These are phyloP conservation scores for Tipula confusa DNA, from an alignment of 2,888 invertebrate genomes.

Conservation along the genomic window DNA sequence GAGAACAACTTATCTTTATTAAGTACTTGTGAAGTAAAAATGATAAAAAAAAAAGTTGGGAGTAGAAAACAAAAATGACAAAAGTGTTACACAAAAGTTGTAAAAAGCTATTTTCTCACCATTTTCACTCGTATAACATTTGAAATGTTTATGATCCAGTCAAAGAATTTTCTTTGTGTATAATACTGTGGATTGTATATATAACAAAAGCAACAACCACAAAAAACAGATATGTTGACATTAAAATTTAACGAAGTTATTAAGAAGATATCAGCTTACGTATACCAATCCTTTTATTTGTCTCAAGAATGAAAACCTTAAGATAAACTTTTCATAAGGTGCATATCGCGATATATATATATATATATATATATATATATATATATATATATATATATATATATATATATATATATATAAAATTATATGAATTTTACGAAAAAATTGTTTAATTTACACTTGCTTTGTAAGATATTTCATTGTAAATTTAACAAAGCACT, in stretches of 20 bases:
- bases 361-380: neutral
- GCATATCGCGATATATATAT: neutral
- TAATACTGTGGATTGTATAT: neutral
- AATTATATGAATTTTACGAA: too few relatives aligned
- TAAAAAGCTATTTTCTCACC: conserved; percentile 20
- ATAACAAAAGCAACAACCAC: neutral
- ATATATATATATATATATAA: too few relatives aligned
- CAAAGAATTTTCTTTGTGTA: neutral
- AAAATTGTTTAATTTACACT: too few relatives aligned
- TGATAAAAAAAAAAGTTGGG: neutral
- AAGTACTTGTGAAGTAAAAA: neutral
- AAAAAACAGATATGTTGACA: neutral
- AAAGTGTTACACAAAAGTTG: neutral
- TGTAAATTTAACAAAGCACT: too few relatives aligned
- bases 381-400: too few relatives aligned
- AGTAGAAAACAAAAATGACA: neutral
- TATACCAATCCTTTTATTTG: neutral
- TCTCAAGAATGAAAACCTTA: neutral
- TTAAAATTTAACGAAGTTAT: conserved; percentile 7
- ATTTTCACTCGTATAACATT: neutral
- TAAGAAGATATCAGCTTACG: neutral
- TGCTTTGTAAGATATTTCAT: too few relatives aligned
- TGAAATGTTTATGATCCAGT: neutral
- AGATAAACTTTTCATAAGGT: neutral
- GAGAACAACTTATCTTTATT: conserved; percentile 25